Base-by-base conservation (phyloP, 2,888 invertebrate genomes). In the Hirtodrosophila trivittata region DNA sequence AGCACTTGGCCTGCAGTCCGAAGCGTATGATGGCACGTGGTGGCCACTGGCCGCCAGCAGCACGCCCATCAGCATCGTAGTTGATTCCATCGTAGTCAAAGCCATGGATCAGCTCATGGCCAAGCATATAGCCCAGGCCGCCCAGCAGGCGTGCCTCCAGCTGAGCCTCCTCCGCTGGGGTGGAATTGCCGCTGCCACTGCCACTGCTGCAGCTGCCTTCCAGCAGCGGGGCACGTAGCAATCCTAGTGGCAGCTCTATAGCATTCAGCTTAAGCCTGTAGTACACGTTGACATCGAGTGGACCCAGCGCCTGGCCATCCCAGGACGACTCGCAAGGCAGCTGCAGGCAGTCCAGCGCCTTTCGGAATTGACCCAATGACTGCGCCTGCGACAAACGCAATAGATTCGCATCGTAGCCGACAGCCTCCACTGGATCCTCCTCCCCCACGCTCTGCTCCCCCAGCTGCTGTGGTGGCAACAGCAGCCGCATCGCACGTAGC, bases 61-160 rank as follows among this genome's bases (percentile, higher is more conserved):
- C 52, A 32, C 75, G 86, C 0, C 89, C 90, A 0, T 42, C 13
- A 1, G 83, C 78, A 47, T 89, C 90, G 37, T 89, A 89, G 49
- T 89, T 87, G 6, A 89, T 71, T 25, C 90, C 89, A 46, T 89
- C 89, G 37, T 88, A 90, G 55, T 89, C 89, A 38, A 90, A 88
- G 35, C 88, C 89, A 39, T 89, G 89, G 33, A 89, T 37, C 32
- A 89, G 63, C 63, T 89, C 89, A 57, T 89, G 90, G 1, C 82
- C 89, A 10, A 89, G 52, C 1, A 89, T 87, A 8, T 86, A 88
- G 7, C 84, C 88, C 13, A 89, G 28, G 0, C 88, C 74, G 28
- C 87, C 89, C 35, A 85, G 65, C 0, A 86, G 47, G 1, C 67
- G 78, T 0, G 87, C 70, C 2, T 41, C 38, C 6, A 6, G 1